These are phyloP conservation scores for Geopemphigus sp. DNA, from an alignment of 1,140 invertebrate genomes.

Conservation along the genomic window DNA sequence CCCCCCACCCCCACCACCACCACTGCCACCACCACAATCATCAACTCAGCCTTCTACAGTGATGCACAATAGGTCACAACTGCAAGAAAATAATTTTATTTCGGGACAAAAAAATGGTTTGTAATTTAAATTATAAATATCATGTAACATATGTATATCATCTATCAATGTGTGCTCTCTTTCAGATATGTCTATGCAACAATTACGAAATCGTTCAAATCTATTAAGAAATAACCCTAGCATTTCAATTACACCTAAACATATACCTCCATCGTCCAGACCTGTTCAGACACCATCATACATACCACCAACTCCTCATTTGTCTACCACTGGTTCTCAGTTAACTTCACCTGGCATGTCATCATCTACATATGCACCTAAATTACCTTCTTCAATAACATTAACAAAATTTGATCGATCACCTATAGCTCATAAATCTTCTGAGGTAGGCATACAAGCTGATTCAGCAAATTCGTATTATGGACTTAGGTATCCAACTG, in stretches of 20 bases:
- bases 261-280: neutral
- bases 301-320: slow-evolving; percentile 2
- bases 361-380: neutral
- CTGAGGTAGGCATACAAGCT: slow-evolving; percentile 12
- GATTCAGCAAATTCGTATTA: slow-evolving; percentile 13
- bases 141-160: neutral
- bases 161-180: neutral
- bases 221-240: slow-evolving; percentile 47
- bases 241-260: slow-evolving; percentile 46
- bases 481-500: slow-evolving; percentile 16
- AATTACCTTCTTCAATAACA: slow-evolving; percentile 44
- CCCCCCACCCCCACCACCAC: too few relatives aligned
- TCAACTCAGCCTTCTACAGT: neutral
- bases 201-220: slow-evolving; percentile 32
- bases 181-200: slow-evolving; percentile 36
- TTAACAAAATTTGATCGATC: slow-evolving; percentile 28
- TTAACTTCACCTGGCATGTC: neutral
- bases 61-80: neutral
- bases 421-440: slow-evolving; percentile 15
- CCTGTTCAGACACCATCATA: slow-evolving; percentile 23
- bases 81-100: slow-evolving; percentile 29
- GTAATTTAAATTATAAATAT: neutral
- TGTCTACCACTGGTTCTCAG: neutral
- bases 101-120: slow-evolving; percentile 11
- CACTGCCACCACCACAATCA: neutral